phyloP scores from a whole-genome alignment of 2,113 vertebrate species.

The Tauraco erythrolophus region DNA sequence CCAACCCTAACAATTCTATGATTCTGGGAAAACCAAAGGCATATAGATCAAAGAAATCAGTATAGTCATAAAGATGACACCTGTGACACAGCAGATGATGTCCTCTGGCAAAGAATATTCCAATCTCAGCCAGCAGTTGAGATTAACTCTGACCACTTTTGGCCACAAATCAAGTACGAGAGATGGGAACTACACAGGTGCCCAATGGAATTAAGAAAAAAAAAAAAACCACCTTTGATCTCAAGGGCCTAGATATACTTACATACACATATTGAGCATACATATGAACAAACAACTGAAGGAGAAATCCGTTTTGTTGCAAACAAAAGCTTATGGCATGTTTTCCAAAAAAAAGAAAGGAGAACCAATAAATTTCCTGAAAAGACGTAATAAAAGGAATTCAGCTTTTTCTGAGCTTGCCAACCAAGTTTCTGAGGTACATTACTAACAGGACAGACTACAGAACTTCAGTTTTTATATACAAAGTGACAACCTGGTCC shows the following conservation, averaged over 20 bases:
- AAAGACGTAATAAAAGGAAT: background rate
- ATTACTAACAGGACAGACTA: background rate
- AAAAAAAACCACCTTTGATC: background rate
- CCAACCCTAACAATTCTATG: too few species aligned
- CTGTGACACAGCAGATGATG: constrained; percentile 45
- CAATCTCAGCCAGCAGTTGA: background rate
- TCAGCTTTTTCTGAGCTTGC: background rate
- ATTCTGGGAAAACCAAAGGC: background rate
- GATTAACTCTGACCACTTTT: constrained; percentile 40
- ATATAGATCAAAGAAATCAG: background rate
- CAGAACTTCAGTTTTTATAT: background rate
- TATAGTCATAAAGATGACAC: constrained; percentile 32
- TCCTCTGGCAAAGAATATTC: constrained; percentile 39
- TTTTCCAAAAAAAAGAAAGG: background rate
- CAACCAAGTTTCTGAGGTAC: background rate
- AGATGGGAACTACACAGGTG: background rate
- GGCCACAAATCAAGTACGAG: constrained; percentile 39
- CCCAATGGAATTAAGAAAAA: background rate
- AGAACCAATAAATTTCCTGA: background rate
- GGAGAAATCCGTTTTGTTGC: background rate
- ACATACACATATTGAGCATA: background rate
- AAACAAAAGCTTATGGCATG: background rate
- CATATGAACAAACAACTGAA: background rate
- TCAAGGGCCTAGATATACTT: background rate
- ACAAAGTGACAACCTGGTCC: background rate